Base-by-base conservation (phyloP, 2,797 vertebrate species). In the Halcyon smyrnensis region DNA sequence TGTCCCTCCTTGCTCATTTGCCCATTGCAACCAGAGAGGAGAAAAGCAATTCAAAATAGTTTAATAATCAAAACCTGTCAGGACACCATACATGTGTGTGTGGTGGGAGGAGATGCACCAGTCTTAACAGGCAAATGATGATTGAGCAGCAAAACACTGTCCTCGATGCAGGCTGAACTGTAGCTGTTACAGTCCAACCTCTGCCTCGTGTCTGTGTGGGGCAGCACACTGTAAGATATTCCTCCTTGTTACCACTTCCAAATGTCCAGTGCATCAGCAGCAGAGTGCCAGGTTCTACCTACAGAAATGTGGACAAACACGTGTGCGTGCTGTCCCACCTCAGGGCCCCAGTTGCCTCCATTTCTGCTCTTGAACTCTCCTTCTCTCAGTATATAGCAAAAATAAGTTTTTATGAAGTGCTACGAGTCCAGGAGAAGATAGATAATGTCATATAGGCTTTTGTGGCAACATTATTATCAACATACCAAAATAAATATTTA, bases 81-180 rank as follows among this genome's bases (percentile, higher is more conserved):
- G 63, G 30, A 76, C 71, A 62, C 12, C 6, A 0, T 45, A 75
- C n/a, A 12, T 28, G 8, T 5, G 2, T 5, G 8, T 1, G 1
- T 25, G n/a, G 34, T 75, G 34, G 34, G 48, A 81, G 34, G 32
- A 86, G 41, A 83, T 0, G 5, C 15, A 41, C 4, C n/a, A 28
- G 34, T 54, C 34, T 50, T 39, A 50, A 45, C 32, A 17, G 30
- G 32, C 28, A 89, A 80, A 56, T 41, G 12, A 18, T 46, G 46
- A 30, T 24, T 39, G 25, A 57, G 37, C 11, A 43, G 30, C 0
- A 3, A 53, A 71, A 37, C 6, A 3, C 19, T 82, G 53, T 37
- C 37, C 67, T 76, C 8, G 3, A 20, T 37, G 39, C 39, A 67
- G 37, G 51, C 34, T 68, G 16, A 54, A 15, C 76, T 37, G 34